These are phyloP conservation scores for Mohoua ochrocephala DNA, from an alignment of 2,113 vertebrate genomes.

Conservation along the genomic window DNA sequence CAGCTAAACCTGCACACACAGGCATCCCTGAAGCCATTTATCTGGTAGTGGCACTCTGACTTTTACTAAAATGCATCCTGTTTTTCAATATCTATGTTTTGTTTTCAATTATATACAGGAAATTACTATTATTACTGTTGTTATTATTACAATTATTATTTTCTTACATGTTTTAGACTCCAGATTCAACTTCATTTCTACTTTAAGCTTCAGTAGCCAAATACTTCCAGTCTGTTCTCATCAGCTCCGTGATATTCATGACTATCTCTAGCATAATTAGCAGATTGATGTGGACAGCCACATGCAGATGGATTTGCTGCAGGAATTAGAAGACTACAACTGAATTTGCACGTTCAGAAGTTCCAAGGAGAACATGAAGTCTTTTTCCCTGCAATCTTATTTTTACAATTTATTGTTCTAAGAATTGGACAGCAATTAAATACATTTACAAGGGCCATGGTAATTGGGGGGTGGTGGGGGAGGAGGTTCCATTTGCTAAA, in stretches of 20 bases:
- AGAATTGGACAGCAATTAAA: not conserved
- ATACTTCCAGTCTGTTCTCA: not conserved
- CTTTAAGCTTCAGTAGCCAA: not conserved
- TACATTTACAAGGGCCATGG: not conserved
- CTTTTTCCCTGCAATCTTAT: not conserved
- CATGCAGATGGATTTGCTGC: not conserved
- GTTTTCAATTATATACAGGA: not conserved
- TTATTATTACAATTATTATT: not conserved
- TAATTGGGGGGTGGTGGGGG: accelerated
- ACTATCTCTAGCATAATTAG: not conserved
- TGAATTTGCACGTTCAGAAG: not conserved
- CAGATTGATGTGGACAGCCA: not conserved
- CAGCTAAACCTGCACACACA: not conserved
- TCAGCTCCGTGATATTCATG: not conserved
- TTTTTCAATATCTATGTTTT: not conserved
- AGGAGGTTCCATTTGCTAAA: not conserved
- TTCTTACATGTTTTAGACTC: not conserved
- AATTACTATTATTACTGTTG: not conserved
- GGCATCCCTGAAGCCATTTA: not conserved
- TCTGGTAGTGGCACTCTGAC: not conserved
- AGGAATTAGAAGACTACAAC: not conserved
- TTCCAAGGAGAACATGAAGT: not conserved
- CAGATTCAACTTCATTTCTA: not conserved
- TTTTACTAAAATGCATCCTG: not conserved
- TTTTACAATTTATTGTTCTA: not conserved